Conservation (phyloP, 2,888 invertebrate species). For the Ichneumoninae sp. region DNA sequence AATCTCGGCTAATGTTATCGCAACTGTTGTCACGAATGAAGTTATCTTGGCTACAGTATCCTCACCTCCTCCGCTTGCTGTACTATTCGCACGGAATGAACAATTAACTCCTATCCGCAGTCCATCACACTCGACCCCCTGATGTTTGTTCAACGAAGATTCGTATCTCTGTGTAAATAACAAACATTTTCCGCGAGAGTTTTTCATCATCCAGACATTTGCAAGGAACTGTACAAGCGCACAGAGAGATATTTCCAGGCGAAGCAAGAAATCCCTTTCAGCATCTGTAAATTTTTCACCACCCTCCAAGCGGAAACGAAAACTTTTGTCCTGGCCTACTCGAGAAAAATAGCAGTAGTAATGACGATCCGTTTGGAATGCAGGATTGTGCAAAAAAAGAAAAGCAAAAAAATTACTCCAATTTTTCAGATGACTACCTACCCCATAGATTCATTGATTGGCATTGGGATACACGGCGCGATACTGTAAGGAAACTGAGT, state of each 20-base stretch:
- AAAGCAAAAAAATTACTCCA: slow-evolving; percentile 35
- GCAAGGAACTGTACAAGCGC: not conserved
- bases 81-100: not conserved
- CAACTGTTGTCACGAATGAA: not conserved
- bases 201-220: not conserved
- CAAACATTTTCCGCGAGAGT: not conserved
- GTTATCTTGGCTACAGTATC: not conserved
- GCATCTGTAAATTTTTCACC: not conserved
- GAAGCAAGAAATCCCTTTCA: not conserved
- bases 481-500: slow-evolving; percentile 19
- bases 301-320: slow-evolving; percentile 38
- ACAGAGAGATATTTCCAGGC: slow-evolving; percentile 13
- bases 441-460: slow-evolving; percentile 33
- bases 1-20: slow-evolving; percentile 4
- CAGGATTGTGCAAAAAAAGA: not conserved
- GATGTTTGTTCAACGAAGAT: not conserved
- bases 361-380: not conserved
- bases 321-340: slow-evolving; percentile 41
- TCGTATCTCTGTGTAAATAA: not conserved
- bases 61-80: not conserved
- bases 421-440: slow-evolving; percentile 47
- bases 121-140: not conserved
- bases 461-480: not conserved
- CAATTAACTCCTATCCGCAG: not conserved
- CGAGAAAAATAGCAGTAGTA: not conserved